Percentiles rank a stretch among this genome's conserved stretches.
Evolutionary conservation across 2,113 vertebrate genomes (phyloP).

Genomic region (Cinclus cinclus): DNA sequence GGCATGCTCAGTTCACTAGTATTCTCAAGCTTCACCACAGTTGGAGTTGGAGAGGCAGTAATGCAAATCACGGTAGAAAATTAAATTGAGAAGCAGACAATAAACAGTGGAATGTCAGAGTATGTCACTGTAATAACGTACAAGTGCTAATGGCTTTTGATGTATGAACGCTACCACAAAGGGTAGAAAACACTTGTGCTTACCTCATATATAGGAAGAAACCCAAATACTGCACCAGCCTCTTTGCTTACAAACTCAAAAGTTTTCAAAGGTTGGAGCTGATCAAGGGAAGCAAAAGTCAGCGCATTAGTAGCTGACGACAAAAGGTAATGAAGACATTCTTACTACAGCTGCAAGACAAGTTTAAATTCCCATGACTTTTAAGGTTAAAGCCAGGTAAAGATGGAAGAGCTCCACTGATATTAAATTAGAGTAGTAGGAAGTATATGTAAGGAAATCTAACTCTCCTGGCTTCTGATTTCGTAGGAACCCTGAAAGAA

Average conservation of each 20-base stretch:
- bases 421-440: not conserved
- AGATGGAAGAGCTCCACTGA: not conserved
- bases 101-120: not conserved
- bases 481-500: not conserved
- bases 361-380: not conserved
- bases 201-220: slow-evolving; percentile 72
- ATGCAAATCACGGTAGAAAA: not conserved
- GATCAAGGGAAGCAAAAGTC: slow-evolving; percentile 24
- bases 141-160: not conserved
- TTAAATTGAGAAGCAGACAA: slow-evolving; percentile 23
- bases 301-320: not conserved
- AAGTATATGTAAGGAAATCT: not conserved
- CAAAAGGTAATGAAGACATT: not conserved
- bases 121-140: not conserved
- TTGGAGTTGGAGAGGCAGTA: not conserved
- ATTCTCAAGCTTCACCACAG: not conserved
- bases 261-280: slow-evolving; percentile 55
- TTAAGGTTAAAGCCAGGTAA: not conserved
- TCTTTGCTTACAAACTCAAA: slow-evolving; percentile 50
- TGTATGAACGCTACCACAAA: not conserved
- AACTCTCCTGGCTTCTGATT: not conserved
- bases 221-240: slow-evolving; percentile 64
- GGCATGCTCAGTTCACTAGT: not conserved
- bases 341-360: not conserved
- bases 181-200: not conserved